Base-by-base conservation (phyloP, 2,888 invertebrate species). In the Ditylenchus weischeri region DNA sequence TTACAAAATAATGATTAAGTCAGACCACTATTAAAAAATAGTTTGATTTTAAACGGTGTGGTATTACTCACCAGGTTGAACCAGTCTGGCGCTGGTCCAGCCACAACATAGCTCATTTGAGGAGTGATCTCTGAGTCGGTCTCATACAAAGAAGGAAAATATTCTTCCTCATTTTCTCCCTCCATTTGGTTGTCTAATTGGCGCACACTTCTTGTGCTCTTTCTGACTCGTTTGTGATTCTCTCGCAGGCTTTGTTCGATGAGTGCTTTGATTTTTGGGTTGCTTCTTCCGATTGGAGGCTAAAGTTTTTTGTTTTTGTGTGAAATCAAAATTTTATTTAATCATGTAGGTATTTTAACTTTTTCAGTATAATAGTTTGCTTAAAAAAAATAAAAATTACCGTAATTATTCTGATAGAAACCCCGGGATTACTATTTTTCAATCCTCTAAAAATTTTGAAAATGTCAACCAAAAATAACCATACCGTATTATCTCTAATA, bases 131-230 rank as follows among this genome's bases (percentile, higher is more conserved):
- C 66, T 23, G 57, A 29, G 35, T 73, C 73, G 48, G 69, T 62
- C 58, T 76, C 73, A 59, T 73, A 73, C 7, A 73, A 65, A 19
- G 62, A 36, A 18, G 73, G 75, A 58, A 66, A 69, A 62, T 71
- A 73, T 19, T 72, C 62, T 35, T 43, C 36, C 36, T 21, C 68
- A 19, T 70, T 49, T n/a, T 70, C 49, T 43, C 57, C 70, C 19
- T 43, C 57, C 48, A 21, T 36, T 21, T 21, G 29, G 66, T 29
- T 21, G 35, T 50, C 64, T 23, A 21, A 43, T n/a, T 62, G 47
- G 43, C 38, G 21, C 13, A 59, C 21, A 19, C 35, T 19, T 35
- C 59, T 23, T 29, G 57, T 62, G n/a, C 64, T 64, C 23, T 69
- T 69, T 43, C 66, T 60, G 35, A 67, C 68, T 51, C 72, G 69